Conservation (phyloP, 2,113 vertebrate species). For the Etia nguti region DNA sequence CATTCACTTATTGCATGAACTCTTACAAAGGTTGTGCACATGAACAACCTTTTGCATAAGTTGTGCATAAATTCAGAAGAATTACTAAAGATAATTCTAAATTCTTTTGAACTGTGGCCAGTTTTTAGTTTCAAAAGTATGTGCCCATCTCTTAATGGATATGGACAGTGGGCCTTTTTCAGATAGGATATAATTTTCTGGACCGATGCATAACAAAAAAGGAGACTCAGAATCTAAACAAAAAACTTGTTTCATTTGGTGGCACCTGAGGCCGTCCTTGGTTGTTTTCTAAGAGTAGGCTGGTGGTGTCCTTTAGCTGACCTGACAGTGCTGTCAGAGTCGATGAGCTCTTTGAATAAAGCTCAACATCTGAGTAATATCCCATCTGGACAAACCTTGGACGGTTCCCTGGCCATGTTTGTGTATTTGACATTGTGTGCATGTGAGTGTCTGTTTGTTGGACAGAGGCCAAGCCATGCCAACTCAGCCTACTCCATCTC, state of each 20-base stretch:
- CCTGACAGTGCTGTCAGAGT: constrained; percentile 45
- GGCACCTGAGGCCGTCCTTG: background rate
- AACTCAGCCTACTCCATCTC: constrained; percentile 80
- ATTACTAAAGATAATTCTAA: background rate
- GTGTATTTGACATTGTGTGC: constrained; percentile 35
- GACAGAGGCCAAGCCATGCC: constrained; percentile 70
- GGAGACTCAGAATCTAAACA: background rate
- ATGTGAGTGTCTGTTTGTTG: constrained; percentile 51
- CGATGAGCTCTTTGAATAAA: constrained; percentile 43
- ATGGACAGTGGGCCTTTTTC: background rate
- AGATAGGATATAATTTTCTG: background rate
- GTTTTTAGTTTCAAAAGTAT: background rate
- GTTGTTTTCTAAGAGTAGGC: constrained; percentile 10
- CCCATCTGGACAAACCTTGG: constrained; percentile 47
- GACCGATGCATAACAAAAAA: constrained; percentile 5
- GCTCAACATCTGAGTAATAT: constrained; percentile 59
- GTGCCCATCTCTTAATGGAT: background rate
- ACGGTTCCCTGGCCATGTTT: constrained; percentile 14
- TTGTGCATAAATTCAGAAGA: background rate
- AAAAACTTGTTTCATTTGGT: background rate
- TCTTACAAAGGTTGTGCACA: background rate
- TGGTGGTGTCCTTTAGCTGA: constrained; percentile 59
- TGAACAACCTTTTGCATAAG: background rate
- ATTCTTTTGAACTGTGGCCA: background rate
- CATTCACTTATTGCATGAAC: background rate